Base-by-base conservation (phyloP, 2,113 vertebrate genomes). In the Nycticebus coucang region DNA sequence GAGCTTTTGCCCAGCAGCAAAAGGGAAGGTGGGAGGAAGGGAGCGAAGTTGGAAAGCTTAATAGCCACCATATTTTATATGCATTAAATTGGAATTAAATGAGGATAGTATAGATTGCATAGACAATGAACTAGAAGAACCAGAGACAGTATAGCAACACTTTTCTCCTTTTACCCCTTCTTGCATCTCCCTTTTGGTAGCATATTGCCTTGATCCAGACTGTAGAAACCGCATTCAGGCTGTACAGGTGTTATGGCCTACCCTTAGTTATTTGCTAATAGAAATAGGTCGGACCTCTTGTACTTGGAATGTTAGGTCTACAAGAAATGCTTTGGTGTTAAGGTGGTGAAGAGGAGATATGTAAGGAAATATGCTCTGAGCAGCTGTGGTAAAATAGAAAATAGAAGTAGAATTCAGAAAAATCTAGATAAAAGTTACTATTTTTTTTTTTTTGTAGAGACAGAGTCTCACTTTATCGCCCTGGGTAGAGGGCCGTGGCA, bases 261-360 rank as follows among this genome's bases (percentile, higher is more conserved):
- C n/a, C 62, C 14, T 93, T 96, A 82, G 93, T 89, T 93, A 74
- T 53, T 83, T 96, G 26, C 30, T 96, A 60, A n/a, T 78, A 82
- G 72, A 96, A 37, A 88, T 85, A 95, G 85, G 37, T 89, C 69
- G 86, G 78, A 91, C 53, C 21, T 74, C 26, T 85, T 84, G 17
- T 4, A 92, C 59, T 64, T 94, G 77, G 71, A 59, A n/a, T 86
- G 35, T 89, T 95, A 88, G 33, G 26, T 85, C 82, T 86, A 26
- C 21, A 95, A 68, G 21, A 92, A 80, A 78, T 93, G 84, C 57
- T 95, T 87, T 79, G 24, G 26, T 78, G 41, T 90, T 84, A 90
- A 95, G 59, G 33, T 85, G 75, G 26, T 95, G 26, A 89, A 83
- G 60, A 87, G 87, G 69, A 57, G 89, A 45, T 37, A 9, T 21